A percentile compares a stretch with the other conserved stretches of the same genome.
phyloP scores from a whole-genome alignment of 2,113 vertebrate species.

The Cepphus grylle region DNA sequence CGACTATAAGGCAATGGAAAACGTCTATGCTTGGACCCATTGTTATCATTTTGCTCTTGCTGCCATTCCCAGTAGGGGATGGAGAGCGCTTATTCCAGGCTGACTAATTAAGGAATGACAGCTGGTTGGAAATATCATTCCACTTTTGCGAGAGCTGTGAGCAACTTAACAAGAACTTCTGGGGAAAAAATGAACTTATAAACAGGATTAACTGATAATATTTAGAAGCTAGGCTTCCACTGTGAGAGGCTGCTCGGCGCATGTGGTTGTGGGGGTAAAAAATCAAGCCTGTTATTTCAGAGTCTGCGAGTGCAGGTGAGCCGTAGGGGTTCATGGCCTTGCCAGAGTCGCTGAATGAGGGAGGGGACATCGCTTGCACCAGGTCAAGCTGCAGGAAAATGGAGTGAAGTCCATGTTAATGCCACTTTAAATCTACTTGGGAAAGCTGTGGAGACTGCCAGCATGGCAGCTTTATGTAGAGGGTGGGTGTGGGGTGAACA shows the following conservation, averaged over 20 bases:
- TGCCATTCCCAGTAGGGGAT: neutral
- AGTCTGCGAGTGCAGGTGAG: too few relatives aligned
- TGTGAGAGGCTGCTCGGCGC: neutral
- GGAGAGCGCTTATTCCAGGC: neutral
- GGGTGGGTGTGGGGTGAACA: neutral
- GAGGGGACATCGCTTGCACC: neutral
- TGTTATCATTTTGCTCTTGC: neutral
- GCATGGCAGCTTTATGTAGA: rapidly evolving
- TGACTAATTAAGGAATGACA: constrained; percentile 40
- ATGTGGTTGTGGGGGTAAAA: neutral
- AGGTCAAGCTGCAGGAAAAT: neutral
- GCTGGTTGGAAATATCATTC: constrained; percentile 26
- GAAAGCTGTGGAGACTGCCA: neutral
- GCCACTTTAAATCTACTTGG: neutral
- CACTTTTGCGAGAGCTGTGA: constrained; percentile 23
- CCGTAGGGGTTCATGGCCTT: rapidly evolving
- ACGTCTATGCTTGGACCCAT: neutral
- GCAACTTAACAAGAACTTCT: constrained; percentile 25
- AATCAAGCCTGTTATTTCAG: neutral
- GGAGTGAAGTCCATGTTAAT: rapidly evolving
- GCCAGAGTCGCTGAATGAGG: neutral
- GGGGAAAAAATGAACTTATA: neutral
- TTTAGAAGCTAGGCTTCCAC: neutral
- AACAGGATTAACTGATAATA: neutral
- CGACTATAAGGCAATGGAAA: neutral